Percentiles rank a stretch among this genome's conserved stretches.
Evolutionary conservation across 1,140 invertebrate genomes (phyloP).

Genomic region (Leptestheria dahalacensis): DNA sequence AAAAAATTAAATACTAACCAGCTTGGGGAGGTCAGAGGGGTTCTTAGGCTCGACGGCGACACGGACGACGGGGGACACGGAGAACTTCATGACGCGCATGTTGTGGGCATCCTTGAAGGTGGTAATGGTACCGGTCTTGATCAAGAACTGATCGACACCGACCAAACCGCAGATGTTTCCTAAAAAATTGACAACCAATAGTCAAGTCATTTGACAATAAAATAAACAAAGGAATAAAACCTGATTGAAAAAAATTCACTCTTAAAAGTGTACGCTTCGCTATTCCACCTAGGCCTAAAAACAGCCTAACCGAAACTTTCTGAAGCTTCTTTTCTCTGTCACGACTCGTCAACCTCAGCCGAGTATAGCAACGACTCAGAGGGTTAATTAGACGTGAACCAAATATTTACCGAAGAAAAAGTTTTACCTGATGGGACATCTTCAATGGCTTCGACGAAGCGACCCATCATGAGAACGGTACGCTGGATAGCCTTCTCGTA

Average conservation of each 20-base stretch:
- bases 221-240: not conserved
- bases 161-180: slow-evolving; percentile 98
- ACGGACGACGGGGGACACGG: slow-evolving; percentile 96
- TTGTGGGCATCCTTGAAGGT: slow-evolving; percentile 99
- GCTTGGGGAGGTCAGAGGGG: slow-evolving; percentile 94
- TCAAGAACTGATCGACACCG: slow-evolving; percentile 97
- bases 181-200: slow-evolving; percentile 18
- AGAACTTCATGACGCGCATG: slow-evolving; percentile 98
- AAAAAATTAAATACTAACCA: slow-evolving; percentile 67
- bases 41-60: slow-evolving; percentile 99
- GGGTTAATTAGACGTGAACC: slow-evolving; percentile 9
- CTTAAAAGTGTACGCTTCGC: slow-evolving; percentile 2
- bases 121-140: slow-evolving; percentile 98
- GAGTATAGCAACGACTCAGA: not conserved
- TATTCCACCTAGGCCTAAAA: slow-evolving; percentile 7
- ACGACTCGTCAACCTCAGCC: slow-evolving; percentile 2
- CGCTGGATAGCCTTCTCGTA: slow-evolving; percentile 98
- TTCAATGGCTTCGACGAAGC: slow-evolving; percentile 98
- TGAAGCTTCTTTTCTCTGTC: slow-evolving; percentile 2
- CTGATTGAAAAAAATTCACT: not conserved
- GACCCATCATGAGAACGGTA: slow-evolving; percentile 99
- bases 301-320: slow-evolving; percentile 3
- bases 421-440: slow-evolving; percentile 84
- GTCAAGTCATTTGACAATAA: not conserved
- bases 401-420: not conserved